Base-by-base conservation (phyloP, 2,888 invertebrate species). In the Machimus rusticus region DNA sequence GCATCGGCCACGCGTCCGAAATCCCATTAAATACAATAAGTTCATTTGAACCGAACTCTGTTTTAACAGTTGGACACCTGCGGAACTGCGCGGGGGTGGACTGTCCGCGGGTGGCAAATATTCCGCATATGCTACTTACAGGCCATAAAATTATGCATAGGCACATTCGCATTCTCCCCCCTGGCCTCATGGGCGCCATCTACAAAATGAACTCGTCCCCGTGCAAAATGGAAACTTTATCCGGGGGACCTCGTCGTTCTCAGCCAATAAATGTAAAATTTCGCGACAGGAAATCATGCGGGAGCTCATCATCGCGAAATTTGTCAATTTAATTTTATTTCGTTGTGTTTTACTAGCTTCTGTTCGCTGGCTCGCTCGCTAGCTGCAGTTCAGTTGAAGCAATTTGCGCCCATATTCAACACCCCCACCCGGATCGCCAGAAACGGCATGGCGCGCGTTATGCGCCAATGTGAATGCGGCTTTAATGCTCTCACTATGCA, bases 21-120 rank as follows among this genome's bases (percentile, higher is more conserved):
- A 88, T 88, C 87, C 88, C 88, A 88, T 88, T 88, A 88, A 88
- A 86, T 87, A 87, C 88, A 88, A 88, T 88, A 88, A 88, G 88
- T 88, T 88, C 88, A 88, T 88, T 88, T 88, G 87, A 88, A 86
- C 81, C 74, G 86, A 82, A 74, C 46, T 84, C 85, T 74, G 85
- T 74, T 43, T 85, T 85, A 74, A 43, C 74, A 85, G 82, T 82
- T 39, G 82, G 81, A 57, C 82, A 82, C 82, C 82, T 82, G 82
- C 57, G 57, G 37, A 34, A 57, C 55, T 5, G 37, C 37, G 79
- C 37, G 79, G 31, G 31, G 31, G 31, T 1, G 16, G n/a, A 16
- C 1, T 9, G 79, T 1, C 14, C 23, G 19, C 14, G 51, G 79
- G 79, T n/a, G 57, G 57, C 31, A 82, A 82, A 82, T 82, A 82